A percentile compares a stretch with the other conserved stretches of the same genome.
Evolutionary conservation across 2,888 invertebrate genomes (phyloP).

Genomic region (Heliconius ismenius): DNA sequence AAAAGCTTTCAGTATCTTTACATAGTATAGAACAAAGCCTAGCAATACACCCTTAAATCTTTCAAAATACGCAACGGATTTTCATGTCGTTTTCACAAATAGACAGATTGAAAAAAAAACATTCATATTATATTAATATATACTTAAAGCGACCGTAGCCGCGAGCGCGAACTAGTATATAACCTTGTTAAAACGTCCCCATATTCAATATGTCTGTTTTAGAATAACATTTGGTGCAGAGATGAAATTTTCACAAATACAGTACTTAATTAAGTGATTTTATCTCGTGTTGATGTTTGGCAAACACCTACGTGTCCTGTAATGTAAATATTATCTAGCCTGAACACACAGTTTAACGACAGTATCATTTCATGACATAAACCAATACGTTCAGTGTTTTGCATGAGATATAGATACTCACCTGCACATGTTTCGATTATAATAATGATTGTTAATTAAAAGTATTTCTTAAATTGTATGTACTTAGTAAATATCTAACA

Average conservation of each 20-base stretch:
- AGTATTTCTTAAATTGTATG: not conserved
- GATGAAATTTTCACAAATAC: conserved; percentile 16
- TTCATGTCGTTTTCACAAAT: not conserved
- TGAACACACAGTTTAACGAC: conserved; percentile 23
- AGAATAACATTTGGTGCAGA: not conserved
- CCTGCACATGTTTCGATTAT: not conserved
- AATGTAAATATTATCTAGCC: conserved; percentile 30
- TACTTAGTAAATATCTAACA: no score
- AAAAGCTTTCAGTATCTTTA: not conserved
- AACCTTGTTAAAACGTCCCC: not conserved
- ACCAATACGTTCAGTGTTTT: conserved; percentile 30
- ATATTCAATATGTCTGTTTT: not conserved
- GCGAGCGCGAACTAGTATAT: no score
- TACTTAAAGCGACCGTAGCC: no score
- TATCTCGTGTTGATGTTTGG: conserved; percentile 40
- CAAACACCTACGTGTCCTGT: conserved; percentile 35
- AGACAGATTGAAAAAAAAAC: not conserved
- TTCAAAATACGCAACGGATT: not conserved
- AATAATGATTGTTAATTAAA: not conserved
- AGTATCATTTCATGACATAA: conserved; percentile 22
- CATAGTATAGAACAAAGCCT: not conserved
- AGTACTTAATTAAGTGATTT: conserved; percentile 33
- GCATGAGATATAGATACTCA: not conserved
- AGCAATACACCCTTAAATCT: not conserved
- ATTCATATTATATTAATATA: no score